A percentile compares a stretch with the other conserved stretches of the same genome.
Conservation (phyloP, 2,888 invertebrate genomes). For the Tipula confusa region DNA sequence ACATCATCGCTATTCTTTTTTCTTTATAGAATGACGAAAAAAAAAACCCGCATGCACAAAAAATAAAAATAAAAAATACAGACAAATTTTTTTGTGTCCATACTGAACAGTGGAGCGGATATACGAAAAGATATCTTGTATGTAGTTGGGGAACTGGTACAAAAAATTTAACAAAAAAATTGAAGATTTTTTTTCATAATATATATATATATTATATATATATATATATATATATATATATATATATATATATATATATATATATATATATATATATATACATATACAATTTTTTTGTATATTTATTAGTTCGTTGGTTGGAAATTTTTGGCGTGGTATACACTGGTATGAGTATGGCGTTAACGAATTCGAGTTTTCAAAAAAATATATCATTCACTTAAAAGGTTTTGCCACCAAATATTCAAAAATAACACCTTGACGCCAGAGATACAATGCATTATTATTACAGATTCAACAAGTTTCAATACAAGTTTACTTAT, state of each 20-base stretch:
- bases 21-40: constrained; percentile 21
- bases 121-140: constrained; percentile 25
- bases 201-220: neutral
- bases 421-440: neutral
- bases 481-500: constrained; percentile 3
- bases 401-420: neutral
- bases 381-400: neutral
- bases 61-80: constrained; percentile 20
- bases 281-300: neutral
- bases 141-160: constrained; percentile 25
- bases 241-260: neutral
- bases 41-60: constrained; percentile 25
- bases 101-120: constrained; percentile 25
- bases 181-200: constrained; percentile 13
- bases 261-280: too few species aligned
- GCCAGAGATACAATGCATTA: neutral
- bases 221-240: neutral
- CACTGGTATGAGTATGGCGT: neutral
- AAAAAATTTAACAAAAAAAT: constrained; percentile 9
- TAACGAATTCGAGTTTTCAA: neutral
- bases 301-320: constrained; percentile 16
- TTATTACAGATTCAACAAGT: constrained; percentile 20
- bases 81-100: constrained; percentile 25
- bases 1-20: constrained; percentile 25
- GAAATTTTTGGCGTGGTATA: neutral